Base-by-base conservation (phyloP, 1,140 invertebrate genomes). In the Zaprionus capensis region DNA sequence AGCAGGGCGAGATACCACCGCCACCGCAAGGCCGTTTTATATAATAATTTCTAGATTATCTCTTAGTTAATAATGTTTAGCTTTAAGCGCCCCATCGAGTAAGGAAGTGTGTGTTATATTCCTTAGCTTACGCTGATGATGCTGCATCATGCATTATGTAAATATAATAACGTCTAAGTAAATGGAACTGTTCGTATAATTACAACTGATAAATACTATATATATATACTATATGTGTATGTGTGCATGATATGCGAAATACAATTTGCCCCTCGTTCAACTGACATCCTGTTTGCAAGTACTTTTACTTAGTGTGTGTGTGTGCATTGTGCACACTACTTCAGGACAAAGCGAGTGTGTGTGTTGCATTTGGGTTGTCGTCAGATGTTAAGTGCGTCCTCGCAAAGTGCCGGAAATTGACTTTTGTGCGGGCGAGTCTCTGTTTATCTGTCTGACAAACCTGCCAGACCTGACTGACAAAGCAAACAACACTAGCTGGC, bases 1-100 rank as follows among this genome's bases (percentile, higher is more conserved):
- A 56, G 56, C 46, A 31, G 59, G 26, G 24, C 38, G 44, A 62
- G 44, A 22, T 34, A 77, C 78, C 78, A 77, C 70, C 75, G 69
- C 70, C 75, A 65, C 70, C 75, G 64, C 66, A 69, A 51, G 63
- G 64, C 63, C 67, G 53, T 62, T 63, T 56, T 65, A 26, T 65
- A 17, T 76, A 76, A 58, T 77, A 76, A 36, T 57, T 53, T 24
- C 44, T 83, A 83, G 80, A 63, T 20, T 66, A 56, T 77, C 28
- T 61, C 44, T 31, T 81, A 84, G 85, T 76, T 76, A 26, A 53
- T 71, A 81, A 61, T 75, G 7, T 46, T 46, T 84, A 76, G 59
- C 24, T 53, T 53, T 83, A 87, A 85, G 75, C 36, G 24, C 49
- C 24, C 36, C 9, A 34, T 22, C 38, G 31, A 38, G 17, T 44